A percentile compares a stretch with the other conserved stretches of the same genome.
Conservation (phyloP, 2,797 vertebrate genomes). For the Oceanodroma leucorhoa region DNA sequence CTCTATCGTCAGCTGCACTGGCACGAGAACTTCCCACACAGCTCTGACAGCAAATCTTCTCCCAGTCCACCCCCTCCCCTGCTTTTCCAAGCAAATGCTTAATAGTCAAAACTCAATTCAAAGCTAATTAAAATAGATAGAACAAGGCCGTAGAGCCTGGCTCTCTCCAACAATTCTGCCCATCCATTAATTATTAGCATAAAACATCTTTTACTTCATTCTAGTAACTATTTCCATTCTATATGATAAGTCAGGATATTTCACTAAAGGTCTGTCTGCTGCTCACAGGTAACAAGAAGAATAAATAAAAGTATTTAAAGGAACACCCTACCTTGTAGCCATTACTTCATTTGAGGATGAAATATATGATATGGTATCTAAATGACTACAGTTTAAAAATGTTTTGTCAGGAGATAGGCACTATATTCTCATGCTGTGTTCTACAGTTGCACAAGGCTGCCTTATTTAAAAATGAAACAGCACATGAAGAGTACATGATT, state of each 20-base stretch:
- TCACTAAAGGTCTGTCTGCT: neutral
- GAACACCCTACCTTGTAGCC: neutral
- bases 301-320: neutral
- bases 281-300: neutral
- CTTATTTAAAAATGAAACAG: neutral
- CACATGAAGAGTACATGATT: neutral
- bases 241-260: neutral
- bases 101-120: neutral
- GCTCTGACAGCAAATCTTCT: neutral
- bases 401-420: neutral
- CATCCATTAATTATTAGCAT: neutral
- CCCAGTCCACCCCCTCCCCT: neutral
- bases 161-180: neutral
- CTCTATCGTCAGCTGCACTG: neutral
- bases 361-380: fast-evolving
- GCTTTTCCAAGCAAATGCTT: neutral
- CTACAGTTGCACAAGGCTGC: neutral
- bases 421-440: neutral
- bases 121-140: neutral
- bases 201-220: neutral
- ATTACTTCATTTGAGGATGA: neutral
- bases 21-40: neutral
- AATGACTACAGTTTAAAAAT: neutral
- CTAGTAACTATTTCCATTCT: neutral
- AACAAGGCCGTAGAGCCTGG: neutral